Evolutionary conservation across 1,140 invertebrate species (phyloP), one percentile per base, ranked within the genome.

Genomic region (Lithobius niger): DNA sequence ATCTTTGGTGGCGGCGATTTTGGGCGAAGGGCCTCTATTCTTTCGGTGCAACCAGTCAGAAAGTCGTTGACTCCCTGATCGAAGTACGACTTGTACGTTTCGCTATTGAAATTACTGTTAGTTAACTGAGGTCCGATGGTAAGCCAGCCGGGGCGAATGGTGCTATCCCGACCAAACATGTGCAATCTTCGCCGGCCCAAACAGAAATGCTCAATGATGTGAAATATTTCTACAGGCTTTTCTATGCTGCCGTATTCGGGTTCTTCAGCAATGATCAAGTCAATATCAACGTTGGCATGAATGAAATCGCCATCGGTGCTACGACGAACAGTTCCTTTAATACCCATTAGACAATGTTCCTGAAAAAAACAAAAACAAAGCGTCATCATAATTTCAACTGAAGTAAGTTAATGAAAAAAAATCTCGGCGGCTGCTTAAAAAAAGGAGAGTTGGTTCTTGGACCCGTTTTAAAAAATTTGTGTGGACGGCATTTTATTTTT

Each of bases 141-240:
- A n/a, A 98, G 72, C 95, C 94, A 97, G 15, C 95, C 80, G 0
- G 92, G 92, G 21, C 95, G 75, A 55, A 97, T 96, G 1, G 91
- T 97, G 10, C 83, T 87, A 67, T 97, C 94, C 4, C 90, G 77
- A 0, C 92, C 94, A 74, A 97, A 98, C 18, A 98, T 71, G 71
- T 97, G 93, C 42, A 97, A 74, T 60, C 86, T 78, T 71, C 94
- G 76, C 58, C 88, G 77, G 1, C 94, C 95, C 47, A 97, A 77
- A 73, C 94, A 97, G 69, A 98, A 98, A 69, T 97, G 94, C 71
- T 98, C 95, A 67, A 97, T 97, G 52, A 98, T 97, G 70, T 97
- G 91, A 73, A 97, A 97, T 64, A 98, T 97, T 74, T 98, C 95
- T 21, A 95, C 88, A 1, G 95, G 94, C 67, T 97, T 97, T 67